Evolutionary conservation across 1,140 invertebrate species (phyloP), one percentile per base, ranked within the genome.

Genomic region (Drosophila sturtevanti): DNA sequence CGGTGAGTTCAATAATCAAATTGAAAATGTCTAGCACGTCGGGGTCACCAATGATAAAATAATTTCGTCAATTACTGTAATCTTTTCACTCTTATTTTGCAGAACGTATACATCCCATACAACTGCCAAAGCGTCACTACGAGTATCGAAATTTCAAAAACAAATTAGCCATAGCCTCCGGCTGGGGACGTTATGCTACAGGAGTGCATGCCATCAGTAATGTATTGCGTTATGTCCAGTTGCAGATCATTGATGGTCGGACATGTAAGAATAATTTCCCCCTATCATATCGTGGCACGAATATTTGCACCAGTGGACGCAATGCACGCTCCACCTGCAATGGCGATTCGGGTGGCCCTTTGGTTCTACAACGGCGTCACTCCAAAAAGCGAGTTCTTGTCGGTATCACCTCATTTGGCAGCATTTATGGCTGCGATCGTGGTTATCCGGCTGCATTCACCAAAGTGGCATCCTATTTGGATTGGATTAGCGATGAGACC

Each of bases 361-460:
- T 93, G 48, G 90, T 93, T 1, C 62, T 92, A 3, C 89, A 84
- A 48, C 75, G 90, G 0, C 73, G 77, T 12, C 70, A 90, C 18
- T 89, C 89, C 1, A 89, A 89, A 52, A 90, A 91, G 34, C 76
- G 87, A 0, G 77, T 91, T 5, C 72, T 91, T 9, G 90, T 94
- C 52, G 94, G 94, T 44, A 87, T 94, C 11, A 93, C 92, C 0
- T 94, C 94, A 4, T 94, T 94, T 73, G 93, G 93, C 56, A 92
- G 92, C 60, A 91, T 89, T 37, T 87, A 92, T 21, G 93, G 93
- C 11, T 94, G 94, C 76, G 92, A 93, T 77, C 78, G 82, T 0
- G 93, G 93, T 44, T 92, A 91, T 67, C 94, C 94, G 16, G 92
- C 92, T 7, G 94, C 92, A n/a, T 94, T 92, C 65, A 93, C 93